Evolutionary conservation across 2,113 vertebrate species (phyloP).

Genomic region (Centrocercus urophasianus): DNA sequence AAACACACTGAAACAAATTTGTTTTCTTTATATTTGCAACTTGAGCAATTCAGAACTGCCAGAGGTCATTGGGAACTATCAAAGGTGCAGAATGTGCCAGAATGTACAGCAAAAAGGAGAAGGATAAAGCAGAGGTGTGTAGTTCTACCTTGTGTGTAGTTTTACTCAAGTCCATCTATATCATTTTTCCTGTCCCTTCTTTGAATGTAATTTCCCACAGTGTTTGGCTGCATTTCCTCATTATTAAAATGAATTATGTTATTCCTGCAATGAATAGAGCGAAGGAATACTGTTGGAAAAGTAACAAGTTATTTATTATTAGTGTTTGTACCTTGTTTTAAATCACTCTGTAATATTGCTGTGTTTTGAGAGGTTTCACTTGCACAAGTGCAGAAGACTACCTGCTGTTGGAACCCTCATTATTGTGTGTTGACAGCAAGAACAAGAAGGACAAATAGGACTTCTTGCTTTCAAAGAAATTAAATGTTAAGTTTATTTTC

Average conservation of each 20-base stretch:
- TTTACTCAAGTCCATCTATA: not conserved
- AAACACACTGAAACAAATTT: slow-evolving; percentile 18
- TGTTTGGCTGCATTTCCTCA: slow-evolving; percentile 18
- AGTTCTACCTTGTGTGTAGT: not conserved
- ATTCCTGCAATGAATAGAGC: not conserved
- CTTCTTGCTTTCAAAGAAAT: not conserved
- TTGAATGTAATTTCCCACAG: not conserved
- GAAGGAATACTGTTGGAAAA: not conserved
- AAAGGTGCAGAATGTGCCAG: not conserved
- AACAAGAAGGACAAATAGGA: not conserved
- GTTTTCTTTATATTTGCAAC: slow-evolving; percentile 19
- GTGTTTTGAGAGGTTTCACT: not conserved
- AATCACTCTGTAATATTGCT: not conserved
- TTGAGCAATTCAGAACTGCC: slow-evolving; percentile 48
- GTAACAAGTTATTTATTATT: not conserved
- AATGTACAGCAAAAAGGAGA: not conserved
- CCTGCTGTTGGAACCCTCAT: not conserved
- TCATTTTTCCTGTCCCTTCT: not conserved
- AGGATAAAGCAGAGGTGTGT: not conserved
- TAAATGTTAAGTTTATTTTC: not conserved
- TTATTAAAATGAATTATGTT: not conserved
- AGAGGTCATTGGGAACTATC: slow-evolving; percentile 61
- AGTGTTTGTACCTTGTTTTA: not conserved
- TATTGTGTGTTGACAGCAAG: not conserved
- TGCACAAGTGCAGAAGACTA: not conserved